Percentiles rank a stretch among this genome's conserved stretches.
Evolutionary conservation across 2,888 invertebrate genomes (phyloP).

Genomic region (Ischnus inquisitorius): DNA sequence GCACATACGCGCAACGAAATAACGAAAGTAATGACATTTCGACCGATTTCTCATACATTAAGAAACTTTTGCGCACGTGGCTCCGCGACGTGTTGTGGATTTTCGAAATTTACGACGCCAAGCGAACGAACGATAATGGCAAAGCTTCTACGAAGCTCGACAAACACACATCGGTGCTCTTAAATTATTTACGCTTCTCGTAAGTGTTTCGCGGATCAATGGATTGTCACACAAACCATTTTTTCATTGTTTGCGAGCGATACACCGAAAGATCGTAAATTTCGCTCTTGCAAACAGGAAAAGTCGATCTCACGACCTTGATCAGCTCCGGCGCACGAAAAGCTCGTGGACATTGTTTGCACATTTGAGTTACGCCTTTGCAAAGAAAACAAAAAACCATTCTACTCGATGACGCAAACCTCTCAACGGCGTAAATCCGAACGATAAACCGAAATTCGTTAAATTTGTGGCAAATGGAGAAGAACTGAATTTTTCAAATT

Average conservation of each 20-base stretch:
- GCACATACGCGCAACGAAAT: background rate
- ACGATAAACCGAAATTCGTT: too few relatives aligned
- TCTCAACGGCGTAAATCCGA: too few relatives aligned
- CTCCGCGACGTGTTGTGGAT: background rate
- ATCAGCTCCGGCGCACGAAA: too few relatives aligned
- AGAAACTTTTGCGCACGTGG: slow-evolving; percentile 1
- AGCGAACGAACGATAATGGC: slow-evolving; percentile 34
- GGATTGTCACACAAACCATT: background rate
- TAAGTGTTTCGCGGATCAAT: background rate
- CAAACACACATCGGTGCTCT: slow-evolving; percentile 13
- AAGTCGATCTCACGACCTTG: too few relatives aligned
- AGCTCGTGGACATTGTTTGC: too few relatives aligned
- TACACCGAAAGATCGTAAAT: background rate
- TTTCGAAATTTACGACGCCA: slow-evolving; percentile 49
- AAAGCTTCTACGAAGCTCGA: slow-evolving; percentile 13
- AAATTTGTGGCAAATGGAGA: too few relatives aligned
- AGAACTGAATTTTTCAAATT: too few relatives aligned
- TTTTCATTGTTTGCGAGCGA: slow-evolving; percentile 1
- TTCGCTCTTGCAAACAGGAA: background rate
- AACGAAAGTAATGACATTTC: slow-evolving; percentile 26
- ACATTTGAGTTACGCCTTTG: too few relatives aligned
- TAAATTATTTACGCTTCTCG: slow-evolving; percentile 47
- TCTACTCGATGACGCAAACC: too few relatives aligned
- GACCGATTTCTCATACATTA: slow-evolving; percentile 12
- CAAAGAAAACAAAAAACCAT: too few relatives aligned